A percentile compares a stretch with the other conserved stretches of the same genome.
Conservation (phyloP, 2,113 vertebrate species). For the Osmerus eperlanus region DNA sequence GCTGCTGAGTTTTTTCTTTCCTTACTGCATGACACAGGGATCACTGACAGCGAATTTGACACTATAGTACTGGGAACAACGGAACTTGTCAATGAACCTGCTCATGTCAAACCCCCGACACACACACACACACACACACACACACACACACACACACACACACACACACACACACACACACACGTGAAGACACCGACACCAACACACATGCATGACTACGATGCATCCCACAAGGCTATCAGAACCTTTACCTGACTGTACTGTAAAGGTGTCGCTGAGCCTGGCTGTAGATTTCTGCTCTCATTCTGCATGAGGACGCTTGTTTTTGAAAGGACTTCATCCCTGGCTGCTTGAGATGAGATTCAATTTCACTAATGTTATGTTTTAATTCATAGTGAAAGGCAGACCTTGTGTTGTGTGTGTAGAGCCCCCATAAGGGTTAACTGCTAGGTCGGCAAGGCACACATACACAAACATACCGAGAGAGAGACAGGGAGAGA, state of each 20-base stretch:
- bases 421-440: too few species aligned
- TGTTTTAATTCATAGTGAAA: constrained; percentile 56
- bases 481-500: constrained; percentile 7
- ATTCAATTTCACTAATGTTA: constrained; percentile 58
- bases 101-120: not conserved
- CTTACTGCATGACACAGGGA: constrained; percentile 14
- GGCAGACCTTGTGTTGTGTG: constrained; percentile 37
- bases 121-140: too few species aligned
- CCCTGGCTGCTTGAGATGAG: constrained; percentile 8
- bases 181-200: too few species aligned
- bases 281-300: too few species aligned
- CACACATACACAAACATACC: not conserved
- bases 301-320: not conserved
- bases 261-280: too few species aligned
- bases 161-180: too few species aligned
- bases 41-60: constrained; percentile 3
- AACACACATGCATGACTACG: too few species aligned
- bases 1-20: constrained; percentile 16
- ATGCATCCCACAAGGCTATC: too few species aligned
- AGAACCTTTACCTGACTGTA: too few species aligned
- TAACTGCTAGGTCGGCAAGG: not conserved
- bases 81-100: not conserved
- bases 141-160: too few species aligned
- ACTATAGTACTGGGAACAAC: constrained; percentile 14
- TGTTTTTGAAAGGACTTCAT: not conserved